phyloP scores from a whole-genome alignment of 2,888 invertebrate species.

The Plagodis dolabraria region DNA sequence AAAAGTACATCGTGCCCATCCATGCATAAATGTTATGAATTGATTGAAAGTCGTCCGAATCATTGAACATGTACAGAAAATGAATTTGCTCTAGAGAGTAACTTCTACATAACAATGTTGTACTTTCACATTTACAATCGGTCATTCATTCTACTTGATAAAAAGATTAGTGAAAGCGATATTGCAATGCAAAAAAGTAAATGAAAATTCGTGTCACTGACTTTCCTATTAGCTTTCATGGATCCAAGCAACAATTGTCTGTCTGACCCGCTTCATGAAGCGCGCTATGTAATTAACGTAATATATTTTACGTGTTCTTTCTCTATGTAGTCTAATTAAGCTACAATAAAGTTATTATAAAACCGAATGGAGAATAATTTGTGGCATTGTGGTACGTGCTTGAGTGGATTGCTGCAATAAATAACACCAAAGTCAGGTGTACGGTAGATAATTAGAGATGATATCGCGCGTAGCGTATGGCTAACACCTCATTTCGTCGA shows the following conservation, averaged over 20 bases:
- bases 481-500: constrained; percentile 21
- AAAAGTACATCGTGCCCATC: constrained; percentile 51
- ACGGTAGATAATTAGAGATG: constrained; percentile 28
- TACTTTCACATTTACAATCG: constrained; percentile 79
- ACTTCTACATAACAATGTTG: constrained; percentile 60
- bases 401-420: constrained; percentile 46
- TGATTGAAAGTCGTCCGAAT: constrained; percentile 59
- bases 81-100: constrained; percentile 56
- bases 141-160: constrained; percentile 72
- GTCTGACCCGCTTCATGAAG: constrained; percentile 61
- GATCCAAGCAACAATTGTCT: constrained; percentile 53
- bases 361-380: constrained; percentile 43
- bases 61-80: constrained; percentile 60
- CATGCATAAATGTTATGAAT: constrained; percentile 54
- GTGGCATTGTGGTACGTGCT: constrained; percentile 45
- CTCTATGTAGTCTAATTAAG: constrained; percentile 34
- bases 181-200: constrained; percentile 77
- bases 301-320: constrained; percentile 33
- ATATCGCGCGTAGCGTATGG: constrained; percentile 31
- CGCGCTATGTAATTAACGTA: constrained; percentile 38
- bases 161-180: constrained; percentile 81
- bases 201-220: constrained; percentile 81
- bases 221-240: constrained; percentile 73
- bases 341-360: constrained; percentile 42
- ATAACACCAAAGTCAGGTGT: constrained; percentile 40